Percentiles rank a stretch among this genome's conserved stretches.
Conservation (phyloP, 2,797 vertebrate species). For the Pipistrellus nathusii region DNA sequence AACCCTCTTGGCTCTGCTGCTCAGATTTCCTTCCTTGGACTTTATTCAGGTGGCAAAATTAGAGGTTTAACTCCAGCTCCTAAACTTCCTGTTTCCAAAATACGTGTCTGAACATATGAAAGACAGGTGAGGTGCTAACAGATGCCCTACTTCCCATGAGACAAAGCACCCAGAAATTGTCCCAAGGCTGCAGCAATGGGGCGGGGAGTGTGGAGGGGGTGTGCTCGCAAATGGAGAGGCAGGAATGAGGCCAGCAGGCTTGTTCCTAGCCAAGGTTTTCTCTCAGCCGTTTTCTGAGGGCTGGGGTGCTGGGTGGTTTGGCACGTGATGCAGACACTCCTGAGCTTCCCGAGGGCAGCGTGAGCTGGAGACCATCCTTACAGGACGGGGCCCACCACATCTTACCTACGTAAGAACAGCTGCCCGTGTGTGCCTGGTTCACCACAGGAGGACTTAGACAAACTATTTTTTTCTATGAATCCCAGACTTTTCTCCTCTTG, state of each 20-base stretch:
- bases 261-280: not conserved
- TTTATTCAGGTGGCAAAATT: not conserved
- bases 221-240: not conserved
- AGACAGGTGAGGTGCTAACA: not conserved
- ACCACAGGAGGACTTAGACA: not conserved
- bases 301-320: not conserved
- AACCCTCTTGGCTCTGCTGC: not conserved
- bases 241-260: not conserved
- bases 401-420: not conserved
- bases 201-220: too few relatives aligned
- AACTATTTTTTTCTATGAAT: not conserved
- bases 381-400: not conserved
- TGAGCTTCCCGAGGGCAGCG: not conserved
- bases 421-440: rapidly evolving
- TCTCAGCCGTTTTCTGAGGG: not conserved
- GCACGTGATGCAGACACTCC: not conserved
- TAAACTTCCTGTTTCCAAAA: not conserved
- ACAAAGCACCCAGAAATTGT: not conserved
- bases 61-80: not conserved
- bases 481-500: not conserved
- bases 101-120: not conserved
- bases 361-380: too few relatives aligned
- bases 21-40: not conserved
- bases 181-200: too few relatives aligned
- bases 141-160: not conserved